A percentile compares a stretch with the other conserved stretches of the same genome.
phyloP scores from a whole-genome alignment of 2,797 vertebrate species.

The Knipowitschia caucasica region DNA sequence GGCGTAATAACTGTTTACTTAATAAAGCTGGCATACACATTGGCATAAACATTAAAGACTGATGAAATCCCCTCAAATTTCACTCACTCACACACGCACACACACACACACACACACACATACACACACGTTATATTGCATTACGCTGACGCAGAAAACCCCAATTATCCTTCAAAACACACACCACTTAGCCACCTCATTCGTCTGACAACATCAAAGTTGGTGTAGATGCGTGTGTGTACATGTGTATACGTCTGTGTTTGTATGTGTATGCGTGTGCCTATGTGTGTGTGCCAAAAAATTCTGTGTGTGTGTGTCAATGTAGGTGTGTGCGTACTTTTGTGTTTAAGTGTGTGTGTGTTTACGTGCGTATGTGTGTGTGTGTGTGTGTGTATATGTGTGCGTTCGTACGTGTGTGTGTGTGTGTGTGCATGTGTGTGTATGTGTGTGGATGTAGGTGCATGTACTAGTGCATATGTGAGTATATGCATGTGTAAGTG shows the following conservation, averaged over 20 bases:
- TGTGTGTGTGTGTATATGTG: no score
- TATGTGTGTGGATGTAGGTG: constrained; percentile 44
- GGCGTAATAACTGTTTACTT: background rate
- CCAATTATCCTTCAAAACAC: constrained; percentile 36
- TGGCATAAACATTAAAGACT: no score
- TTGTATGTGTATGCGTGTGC: constrained; percentile 40
- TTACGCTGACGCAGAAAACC: constrained; percentile 15
- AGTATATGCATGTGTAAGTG: no score
- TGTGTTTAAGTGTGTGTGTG: constrained; percentile 31
- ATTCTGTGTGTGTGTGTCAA: constrained; percentile 40
- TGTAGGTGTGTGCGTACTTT: constrained; percentile 53
- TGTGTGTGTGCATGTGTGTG: constrained; percentile 38
- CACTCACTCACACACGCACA: no score
- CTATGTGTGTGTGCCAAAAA: constrained; percentile 28
- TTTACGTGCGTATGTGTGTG: constrained; percentile 38
- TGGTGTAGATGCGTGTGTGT: constrained; percentile 44
- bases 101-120: background rate
- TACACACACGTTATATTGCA: background rate
- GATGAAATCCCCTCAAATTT: no score
- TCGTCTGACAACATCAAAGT: constrained; percentile 56
- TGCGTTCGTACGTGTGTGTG: no score
- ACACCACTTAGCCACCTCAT: constrained; percentile 57
- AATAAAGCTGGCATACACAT: no score
- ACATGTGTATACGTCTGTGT: no score
- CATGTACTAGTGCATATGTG: no score